Evolutionary conservation across 2,888 invertebrate species (phyloP).

Genomic region (Creontiades dilutus): DNA sequence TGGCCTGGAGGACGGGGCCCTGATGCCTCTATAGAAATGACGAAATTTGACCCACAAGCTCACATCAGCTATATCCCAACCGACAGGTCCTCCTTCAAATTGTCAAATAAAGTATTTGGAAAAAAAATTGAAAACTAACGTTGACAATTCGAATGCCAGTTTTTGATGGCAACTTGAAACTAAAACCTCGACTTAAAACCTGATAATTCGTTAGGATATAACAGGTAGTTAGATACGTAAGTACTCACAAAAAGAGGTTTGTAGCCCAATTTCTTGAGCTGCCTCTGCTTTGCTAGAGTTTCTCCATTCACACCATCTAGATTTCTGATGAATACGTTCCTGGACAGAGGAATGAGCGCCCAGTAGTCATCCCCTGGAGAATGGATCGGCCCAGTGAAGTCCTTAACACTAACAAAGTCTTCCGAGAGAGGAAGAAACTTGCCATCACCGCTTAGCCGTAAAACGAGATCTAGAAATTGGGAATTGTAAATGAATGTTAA

Average conservation of each 20-base stretch:
- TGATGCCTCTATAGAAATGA: too few relatives aligned
- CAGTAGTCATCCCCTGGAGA: conserved; percentile 78
- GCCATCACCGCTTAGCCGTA: conserved; percentile 81
- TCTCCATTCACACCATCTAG: conserved; percentile 82
- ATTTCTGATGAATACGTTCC: conserved; percentile 80
- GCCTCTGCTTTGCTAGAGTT: conserved; percentile 83
- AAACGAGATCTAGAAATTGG: conserved; percentile 81
- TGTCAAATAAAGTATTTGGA: too few relatives aligned
- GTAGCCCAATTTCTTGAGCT: conserved; percentile 81
- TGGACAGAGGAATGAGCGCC: conserved; percentile 82
- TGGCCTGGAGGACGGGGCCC: too few relatives aligned
- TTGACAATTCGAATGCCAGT: too few relatives aligned
- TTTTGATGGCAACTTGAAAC: too few relatives aligned
- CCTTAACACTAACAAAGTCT: conserved; percentile 75
- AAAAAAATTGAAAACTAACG: too few relatives aligned
- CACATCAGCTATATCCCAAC: too few relatives aligned
- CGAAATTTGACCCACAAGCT: too few relatives aligned
- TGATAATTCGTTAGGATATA: too few relatives aligned
- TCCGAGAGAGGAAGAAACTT: conserved; percentile 78
- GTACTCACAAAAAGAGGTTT: conserved; percentile 77
- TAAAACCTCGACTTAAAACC: too few relatives aligned
- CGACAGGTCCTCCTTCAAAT: too few relatives aligned
- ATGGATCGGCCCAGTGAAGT: conserved; percentile 78
- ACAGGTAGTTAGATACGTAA: neutral
- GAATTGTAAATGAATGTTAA: too few relatives aligned